Evolutionary conservation across 2,113 vertebrate genomes (phyloP).

Genomic region (Dicaeum eximium): DNA sequence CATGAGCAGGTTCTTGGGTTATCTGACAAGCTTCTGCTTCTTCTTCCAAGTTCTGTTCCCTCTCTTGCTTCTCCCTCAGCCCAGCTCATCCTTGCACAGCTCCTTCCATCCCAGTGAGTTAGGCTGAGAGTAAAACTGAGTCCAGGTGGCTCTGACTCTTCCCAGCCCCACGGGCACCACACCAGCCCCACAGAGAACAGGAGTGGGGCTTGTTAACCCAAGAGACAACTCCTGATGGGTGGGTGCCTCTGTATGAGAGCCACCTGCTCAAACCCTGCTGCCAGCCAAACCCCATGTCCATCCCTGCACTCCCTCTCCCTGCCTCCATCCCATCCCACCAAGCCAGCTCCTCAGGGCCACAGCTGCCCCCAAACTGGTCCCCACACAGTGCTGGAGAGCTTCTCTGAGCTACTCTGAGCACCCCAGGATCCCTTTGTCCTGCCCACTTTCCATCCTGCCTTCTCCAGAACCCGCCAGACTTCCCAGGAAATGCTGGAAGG

Average conservation of each 20-base stretch:
- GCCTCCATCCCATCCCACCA: background rate
- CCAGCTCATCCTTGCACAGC: background rate
- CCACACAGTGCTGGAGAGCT: background rate
- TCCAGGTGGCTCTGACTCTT: background rate
- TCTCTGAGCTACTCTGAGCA: rapidly evolving
- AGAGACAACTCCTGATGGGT: background rate
- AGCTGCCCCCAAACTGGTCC: background rate
- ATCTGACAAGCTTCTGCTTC: background rate
- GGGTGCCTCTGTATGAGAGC: background rate
- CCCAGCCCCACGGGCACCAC: background rate
- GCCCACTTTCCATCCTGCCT: background rate
- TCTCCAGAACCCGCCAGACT: background rate
- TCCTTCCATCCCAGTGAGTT: background rate
- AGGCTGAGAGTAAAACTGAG: background rate
- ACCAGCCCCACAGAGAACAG: background rate
- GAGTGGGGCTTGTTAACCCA: background rate
- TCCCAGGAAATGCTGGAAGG: constrained; percentile 22
- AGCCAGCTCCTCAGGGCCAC: rapidly evolving
- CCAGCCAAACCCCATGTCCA: background rate
- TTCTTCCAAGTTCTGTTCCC: background rate
- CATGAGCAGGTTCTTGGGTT: background rate
- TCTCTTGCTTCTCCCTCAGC: background rate
- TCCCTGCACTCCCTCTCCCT: background rate
- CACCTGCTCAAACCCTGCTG: background rate
- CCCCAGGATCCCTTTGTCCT: background rate